These are phyloP conservation scores for Aplochiton taeniatus DNA, from an alignment of 2,797 vertebrate genomes.

Conservation along the genomic window DNA sequence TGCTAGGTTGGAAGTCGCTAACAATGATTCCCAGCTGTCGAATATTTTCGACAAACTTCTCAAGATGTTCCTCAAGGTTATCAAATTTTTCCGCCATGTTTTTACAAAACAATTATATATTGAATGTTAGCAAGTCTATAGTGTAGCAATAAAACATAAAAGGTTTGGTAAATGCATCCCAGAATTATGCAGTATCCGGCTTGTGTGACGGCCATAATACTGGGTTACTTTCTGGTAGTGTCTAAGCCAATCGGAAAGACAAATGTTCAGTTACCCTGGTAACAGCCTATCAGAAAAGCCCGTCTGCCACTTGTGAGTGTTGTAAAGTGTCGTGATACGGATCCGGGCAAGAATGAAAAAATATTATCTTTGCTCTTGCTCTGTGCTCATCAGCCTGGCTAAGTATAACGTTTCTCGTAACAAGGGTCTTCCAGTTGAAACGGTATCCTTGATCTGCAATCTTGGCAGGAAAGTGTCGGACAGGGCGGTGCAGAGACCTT, in stretches of 20 bases:
- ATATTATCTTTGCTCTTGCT: neutral
- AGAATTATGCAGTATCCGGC: conserved; percentile 23
- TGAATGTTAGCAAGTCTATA: neutral
- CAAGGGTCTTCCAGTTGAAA: too few relatives aligned
- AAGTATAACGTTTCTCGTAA: neutral
- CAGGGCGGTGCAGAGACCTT: too few relatives aligned
- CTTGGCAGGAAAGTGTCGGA: too few relatives aligned
- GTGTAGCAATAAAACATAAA: neutral
- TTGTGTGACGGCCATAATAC: conserved; percentile 18
- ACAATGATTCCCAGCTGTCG: conserved; percentile 98
- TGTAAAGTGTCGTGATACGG: conserved; percentile 52
- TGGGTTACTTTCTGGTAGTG: conserved; percentile 65
- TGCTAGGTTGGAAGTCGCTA: conserved; percentile 98
- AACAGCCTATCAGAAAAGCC: conserved; percentile 37
- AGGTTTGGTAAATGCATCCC: conserved; percentile 8
- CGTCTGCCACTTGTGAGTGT: conserved; percentile 27
- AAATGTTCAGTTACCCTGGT: conserved; percentile 42
- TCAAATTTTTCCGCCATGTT: conserved; percentile 97
- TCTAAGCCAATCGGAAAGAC: conserved; percentile 51
- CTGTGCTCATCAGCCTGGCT: neutral
- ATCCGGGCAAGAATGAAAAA: neutral
- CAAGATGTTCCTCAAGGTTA: conserved; percentile 93
- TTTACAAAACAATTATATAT: neutral
- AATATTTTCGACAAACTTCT: conserved; percentile 99
- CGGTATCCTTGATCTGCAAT: too few relatives aligned